Evolutionary conservation across 2,888 invertebrate genomes (phyloP).

Genomic region (Lasioglossum morio): DNA sequence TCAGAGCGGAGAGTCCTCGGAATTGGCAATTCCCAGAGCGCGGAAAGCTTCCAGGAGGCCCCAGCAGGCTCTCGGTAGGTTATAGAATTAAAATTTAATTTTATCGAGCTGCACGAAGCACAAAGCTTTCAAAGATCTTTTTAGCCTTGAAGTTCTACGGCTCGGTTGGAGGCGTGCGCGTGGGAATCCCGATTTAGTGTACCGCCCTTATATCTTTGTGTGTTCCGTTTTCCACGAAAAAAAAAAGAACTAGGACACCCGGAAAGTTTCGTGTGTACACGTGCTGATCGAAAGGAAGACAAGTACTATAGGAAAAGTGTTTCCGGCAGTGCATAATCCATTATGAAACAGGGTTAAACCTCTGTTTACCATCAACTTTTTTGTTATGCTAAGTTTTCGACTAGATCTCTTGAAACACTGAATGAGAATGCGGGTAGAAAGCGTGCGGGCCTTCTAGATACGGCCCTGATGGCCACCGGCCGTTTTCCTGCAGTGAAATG

Average conservation of each 20-base stretch:
- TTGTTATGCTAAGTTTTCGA: neutral
- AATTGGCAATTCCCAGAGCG: neutral
- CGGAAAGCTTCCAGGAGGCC: neutral
- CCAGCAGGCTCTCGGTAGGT: neutral
- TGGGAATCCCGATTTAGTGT: slow-evolving; percentile 19
- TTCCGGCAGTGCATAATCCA: neutral
- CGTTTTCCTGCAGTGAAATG: neutral
- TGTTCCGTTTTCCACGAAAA: neutral
- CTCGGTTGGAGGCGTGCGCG: neutral
- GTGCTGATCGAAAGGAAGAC: slow-evolving; percentile 16
- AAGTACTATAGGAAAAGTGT: neutral
- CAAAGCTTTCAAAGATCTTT: neutral
- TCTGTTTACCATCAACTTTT: neutral
- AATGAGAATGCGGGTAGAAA: neutral
- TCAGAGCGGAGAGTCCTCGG: neutral
- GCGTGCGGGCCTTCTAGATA: neutral
- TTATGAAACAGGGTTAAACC: neutral
- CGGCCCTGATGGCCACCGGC: neutral
- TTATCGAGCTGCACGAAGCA: neutral
- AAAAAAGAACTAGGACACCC: slow-evolving; percentile 45
- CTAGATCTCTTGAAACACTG: neutral
- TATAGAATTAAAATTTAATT: slow-evolving; percentile 8
- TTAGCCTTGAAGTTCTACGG: neutral
- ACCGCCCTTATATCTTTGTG: neutral
- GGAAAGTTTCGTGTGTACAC: neutral